Percentiles rank a stretch among this genome's conserved stretches.
These are phyloP conservation scores for Chloroclysta siterata DNA, from an alignment of 2,888 invertebrate species.

Conservation along the genomic window DNA sequence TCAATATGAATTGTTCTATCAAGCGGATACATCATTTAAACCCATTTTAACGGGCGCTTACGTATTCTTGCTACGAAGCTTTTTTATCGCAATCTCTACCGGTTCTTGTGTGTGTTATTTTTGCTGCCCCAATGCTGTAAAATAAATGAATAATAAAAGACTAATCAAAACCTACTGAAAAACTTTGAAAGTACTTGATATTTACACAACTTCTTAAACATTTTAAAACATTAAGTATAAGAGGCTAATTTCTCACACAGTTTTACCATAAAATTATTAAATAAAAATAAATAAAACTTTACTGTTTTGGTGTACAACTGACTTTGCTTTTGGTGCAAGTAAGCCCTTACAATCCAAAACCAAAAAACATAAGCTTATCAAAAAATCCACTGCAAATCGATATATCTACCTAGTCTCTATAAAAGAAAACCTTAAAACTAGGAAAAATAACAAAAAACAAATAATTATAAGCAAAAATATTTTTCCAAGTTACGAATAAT, in stretches of 20 bases:
- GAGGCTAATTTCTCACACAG: background rate
- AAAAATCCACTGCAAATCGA: no score
- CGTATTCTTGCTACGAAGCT: constrained; percentile 22
- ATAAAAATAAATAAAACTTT: no score
- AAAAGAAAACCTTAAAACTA: background rate
- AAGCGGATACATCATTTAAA: constrained; percentile 14
- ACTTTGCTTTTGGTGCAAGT: no score
- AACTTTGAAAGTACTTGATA: constrained; percentile 12
- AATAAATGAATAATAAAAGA: constrained; percentile 14
- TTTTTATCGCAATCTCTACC: constrained; percentile 11
- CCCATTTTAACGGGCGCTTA: constrained; percentile 10
- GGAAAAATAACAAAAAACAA: background rate
- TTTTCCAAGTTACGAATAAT: constrained; percentile 20
- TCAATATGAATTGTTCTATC: background rate
- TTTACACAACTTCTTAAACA: constrained; percentile 12
- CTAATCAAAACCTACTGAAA: constrained; percentile 8
- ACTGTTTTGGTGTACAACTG: no score
- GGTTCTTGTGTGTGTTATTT: constrained; percentile 6
- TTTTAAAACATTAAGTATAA: background rate
- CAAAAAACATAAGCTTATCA: no score
- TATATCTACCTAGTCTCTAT: no score
- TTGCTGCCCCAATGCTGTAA: constrained; percentile 5
- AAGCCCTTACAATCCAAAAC: no score
- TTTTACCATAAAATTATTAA: background rate
- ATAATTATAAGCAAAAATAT: constrained; percentile 22